A percentile compares a stretch with the other conserved stretches of the same genome.
Evolutionary conservation across 2,888 invertebrate species (phyloP).

Genomic region (Campopleginae sp.): DNA sequence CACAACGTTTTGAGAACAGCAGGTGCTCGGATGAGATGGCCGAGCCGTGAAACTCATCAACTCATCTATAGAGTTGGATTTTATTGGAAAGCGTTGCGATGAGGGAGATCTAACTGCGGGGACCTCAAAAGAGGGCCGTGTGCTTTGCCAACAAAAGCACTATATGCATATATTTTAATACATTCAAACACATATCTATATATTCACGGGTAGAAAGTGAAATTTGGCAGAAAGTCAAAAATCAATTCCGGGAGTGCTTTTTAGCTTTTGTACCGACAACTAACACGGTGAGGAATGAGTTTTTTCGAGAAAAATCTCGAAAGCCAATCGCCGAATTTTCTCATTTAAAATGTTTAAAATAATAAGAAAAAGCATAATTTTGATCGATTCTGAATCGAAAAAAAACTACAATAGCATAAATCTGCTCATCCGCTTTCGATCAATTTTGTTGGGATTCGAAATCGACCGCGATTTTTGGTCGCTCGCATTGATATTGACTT

Average conservation of each 20-base stretch:
- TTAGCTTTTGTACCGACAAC: constrained; percentile 10
- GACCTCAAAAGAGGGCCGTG: constrained; percentile 61
- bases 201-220: constrained; percentile 3
- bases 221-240: constrained; percentile 65
- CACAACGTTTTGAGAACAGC: constrained; percentile 60
- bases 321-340: not conserved
- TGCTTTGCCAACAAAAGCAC: constrained; percentile 41
- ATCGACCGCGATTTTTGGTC: not conserved
- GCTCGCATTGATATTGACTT: no score
- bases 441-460: not conserved
- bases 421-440: not conserved
- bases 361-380: no score
- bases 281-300: constrained; percentile 17
- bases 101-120: constrained; percentile 43
- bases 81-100: constrained; percentile 46
- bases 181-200: not conserved
- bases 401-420: not conserved
- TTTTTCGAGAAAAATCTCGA: not conserved
- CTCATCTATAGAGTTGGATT: constrained; percentile 37
- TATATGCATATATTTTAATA: not conserved
- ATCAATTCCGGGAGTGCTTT: constrained; percentile 44
- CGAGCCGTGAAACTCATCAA: constrained; percentile 17
- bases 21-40: constrained; percentile 48
- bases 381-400: not conserved
- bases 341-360: not conserved